Evolutionary conservation across 2,113 vertebrate species (phyloP).

Genomic region (Climacteris rufus): DNA sequence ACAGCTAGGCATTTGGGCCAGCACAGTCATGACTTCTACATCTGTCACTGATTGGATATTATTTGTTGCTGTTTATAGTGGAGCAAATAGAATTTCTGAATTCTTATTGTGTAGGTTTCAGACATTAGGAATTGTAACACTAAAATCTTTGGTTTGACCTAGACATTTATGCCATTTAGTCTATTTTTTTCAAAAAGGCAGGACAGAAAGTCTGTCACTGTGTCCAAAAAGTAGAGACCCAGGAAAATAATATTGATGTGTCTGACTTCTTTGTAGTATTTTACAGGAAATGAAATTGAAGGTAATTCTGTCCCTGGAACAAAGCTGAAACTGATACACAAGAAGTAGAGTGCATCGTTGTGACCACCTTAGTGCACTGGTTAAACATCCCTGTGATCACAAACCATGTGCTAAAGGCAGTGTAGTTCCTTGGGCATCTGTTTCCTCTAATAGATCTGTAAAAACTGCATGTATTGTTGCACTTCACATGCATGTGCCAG

Average conservation of each 20-base stretch:
- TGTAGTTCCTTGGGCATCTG: not conserved
- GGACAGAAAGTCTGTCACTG: not conserved
- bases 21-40: not conserved
- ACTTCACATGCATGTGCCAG: not conserved
- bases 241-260: not conserved
- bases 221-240: not conserved
- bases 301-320: not conserved
- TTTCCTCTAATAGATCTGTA: not conserved
- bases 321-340: not conserved
- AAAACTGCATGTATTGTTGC: not conserved
- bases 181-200: not conserved
- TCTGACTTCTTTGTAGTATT: not conserved
- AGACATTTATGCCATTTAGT: not conserved
- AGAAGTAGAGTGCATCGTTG: not conserved
- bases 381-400: not conserved
- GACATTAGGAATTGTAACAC: not conserved
- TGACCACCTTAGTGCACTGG: not conserved
- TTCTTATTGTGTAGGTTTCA: not conserved
- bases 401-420: not conserved
- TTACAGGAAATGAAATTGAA: not conserved
- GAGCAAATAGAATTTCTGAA: not conserved
- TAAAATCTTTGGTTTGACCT: not conserved
- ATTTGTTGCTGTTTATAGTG: not conserved
- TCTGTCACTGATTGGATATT: not conserved
- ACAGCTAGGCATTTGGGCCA: not conserved